A percentile compares a stretch with the other conserved stretches of the same genome.
These are phyloP conservation scores for Dunckerocampus dactyliophorus DNA, from an alignment of 2,113 vertebrate genomes.

Conservation along the genomic window DNA sequence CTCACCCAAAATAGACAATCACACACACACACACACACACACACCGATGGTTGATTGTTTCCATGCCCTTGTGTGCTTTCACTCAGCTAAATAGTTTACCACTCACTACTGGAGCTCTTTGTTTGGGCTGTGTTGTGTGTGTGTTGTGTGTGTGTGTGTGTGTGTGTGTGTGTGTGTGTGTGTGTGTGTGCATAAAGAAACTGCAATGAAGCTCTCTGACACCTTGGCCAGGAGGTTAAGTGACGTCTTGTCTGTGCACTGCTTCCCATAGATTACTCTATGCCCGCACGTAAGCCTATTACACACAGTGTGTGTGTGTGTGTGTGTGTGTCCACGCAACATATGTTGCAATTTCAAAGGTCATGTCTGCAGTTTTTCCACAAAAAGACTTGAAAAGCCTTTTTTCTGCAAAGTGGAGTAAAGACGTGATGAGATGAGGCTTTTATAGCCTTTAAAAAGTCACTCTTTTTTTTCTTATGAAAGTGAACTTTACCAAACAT, in stretches of 20 bases:
- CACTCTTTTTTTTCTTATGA: too few relatives aligned
- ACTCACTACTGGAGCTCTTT: not conserved
- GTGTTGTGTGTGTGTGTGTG: slow-evolving; percentile 10
- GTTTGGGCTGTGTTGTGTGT: not conserved
- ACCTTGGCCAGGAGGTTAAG: slow-evolving; percentile 48
- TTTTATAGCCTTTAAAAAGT: too few relatives aligned
- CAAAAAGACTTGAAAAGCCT: too few relatives aligned
- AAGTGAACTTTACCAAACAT: too few relatives aligned
- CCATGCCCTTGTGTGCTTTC: not conserved
- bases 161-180: slow-evolving; percentile 15
- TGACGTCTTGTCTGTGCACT: slow-evolving; percentile 44
- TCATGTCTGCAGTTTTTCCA: too few relatives aligned
- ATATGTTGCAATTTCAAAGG: slow-evolving; percentile 49
- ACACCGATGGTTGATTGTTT: too few relatives aligned
- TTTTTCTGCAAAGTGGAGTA: too few relatives aligned
- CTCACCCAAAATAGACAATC: too few relatives aligned
- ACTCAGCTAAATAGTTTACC: slow-evolving; percentile 4
- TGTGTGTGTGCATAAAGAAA: slow-evolving; percentile 10
- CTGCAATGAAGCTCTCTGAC: slow-evolving; percentile 45
- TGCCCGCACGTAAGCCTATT: slow-evolving; percentile 69
- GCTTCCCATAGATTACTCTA: slow-evolving; percentile 52
- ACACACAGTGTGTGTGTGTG: slow-evolving; percentile 22
- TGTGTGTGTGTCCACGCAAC: slow-evolving; percentile 32
- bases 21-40: too few relatives aligned
- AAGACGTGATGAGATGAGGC: too few relatives aligned